A percentile compares a stretch with the other conserved stretches of the same genome.
phyloP scores from a whole-genome alignment of 2,888 invertebrate species.

The Coecobrya sp. region DNA sequence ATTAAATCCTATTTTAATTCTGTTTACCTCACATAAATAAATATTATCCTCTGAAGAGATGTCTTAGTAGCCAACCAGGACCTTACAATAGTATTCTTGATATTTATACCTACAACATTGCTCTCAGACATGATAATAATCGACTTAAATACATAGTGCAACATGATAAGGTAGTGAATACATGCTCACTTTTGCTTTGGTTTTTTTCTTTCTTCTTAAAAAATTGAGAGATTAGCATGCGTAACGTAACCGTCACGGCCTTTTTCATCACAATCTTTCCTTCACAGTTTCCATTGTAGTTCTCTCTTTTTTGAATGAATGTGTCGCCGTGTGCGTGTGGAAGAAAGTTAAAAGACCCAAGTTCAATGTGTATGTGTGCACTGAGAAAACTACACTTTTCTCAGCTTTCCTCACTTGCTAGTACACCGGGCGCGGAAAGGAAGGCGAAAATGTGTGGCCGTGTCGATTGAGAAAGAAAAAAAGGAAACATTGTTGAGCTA shows the following conservation, averaged over 20 bases:
- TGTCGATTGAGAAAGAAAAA: constrained; percentile 19
- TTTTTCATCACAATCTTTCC: constrained; percentile 71
- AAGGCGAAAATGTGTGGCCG: constrained; percentile 10
- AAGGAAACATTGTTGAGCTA: constrained; percentile 56
- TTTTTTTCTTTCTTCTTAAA: constrained; percentile 44
- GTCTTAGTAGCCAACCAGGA: not conserved
- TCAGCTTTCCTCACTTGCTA: constrained; percentile 48
- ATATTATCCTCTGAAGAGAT: too few species aligned
- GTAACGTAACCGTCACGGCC: constrained; percentile 74
- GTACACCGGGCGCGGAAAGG: not conserved
- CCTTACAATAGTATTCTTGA: not conserved
- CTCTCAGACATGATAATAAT: constrained; percentile 31
- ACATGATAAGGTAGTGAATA: not conserved
- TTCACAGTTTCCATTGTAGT: constrained; percentile 52
- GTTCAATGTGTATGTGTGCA: not conserved
- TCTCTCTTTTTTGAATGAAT: constrained; percentile 33
- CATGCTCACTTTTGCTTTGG: not conserved
- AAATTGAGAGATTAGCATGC: constrained; percentile 79
- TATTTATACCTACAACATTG: not conserved
- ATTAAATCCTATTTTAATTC: too few species aligned
- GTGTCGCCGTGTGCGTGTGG: constrained; percentile 16
- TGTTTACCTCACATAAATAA: too few species aligned
- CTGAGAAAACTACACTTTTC: constrained; percentile 2
- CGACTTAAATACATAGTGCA: not conserved
- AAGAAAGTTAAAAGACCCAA: constrained; percentile 9